phyloP scores from a whole-genome alignment of 1,140 invertebrate species.

The Muscidifurax raptorellus region DNA sequence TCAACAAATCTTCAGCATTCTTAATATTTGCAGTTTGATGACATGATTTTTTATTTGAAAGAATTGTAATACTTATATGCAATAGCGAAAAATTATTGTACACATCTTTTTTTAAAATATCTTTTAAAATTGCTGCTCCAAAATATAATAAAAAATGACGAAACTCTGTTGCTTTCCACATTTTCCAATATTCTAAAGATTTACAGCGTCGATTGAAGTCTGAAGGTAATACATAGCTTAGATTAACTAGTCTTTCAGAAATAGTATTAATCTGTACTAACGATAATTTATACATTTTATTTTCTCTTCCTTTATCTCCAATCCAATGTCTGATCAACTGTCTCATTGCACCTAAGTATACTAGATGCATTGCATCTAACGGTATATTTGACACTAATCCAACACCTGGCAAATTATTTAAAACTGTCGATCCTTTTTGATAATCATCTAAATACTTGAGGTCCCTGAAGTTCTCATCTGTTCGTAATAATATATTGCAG shows the following conservation, averaged over 20 bases:
- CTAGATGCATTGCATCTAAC: background rate
- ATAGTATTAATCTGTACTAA: background rate
- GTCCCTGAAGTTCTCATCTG: slow-evolving; percentile 29
- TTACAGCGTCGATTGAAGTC: background rate
- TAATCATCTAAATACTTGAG: slow-evolving; percentile 20
- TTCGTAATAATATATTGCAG: slow-evolving; percentile 18
- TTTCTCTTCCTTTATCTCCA: background rate
- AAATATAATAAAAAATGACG: slow-evolving; percentile 13
- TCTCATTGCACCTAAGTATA: slow-evolving; percentile 7
- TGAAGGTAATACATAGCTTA: slow-evolving; percentile 43
- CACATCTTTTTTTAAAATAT: background rate
- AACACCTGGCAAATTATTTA: background rate
- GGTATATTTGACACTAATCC: background rate
- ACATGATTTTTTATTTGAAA: background rate
- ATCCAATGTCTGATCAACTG: slow-evolving; percentile 4
- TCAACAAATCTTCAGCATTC: background rate
- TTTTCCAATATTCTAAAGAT: slow-evolving; percentile 37
- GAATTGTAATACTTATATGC: background rate
- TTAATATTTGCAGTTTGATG: background rate
- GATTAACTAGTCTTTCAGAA: slow-evolving; percentile 1
- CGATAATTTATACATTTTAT: background rate
- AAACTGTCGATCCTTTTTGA: slow-evolving; percentile 41
- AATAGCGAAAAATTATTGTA: background rate
- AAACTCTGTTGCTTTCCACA: slow-evolving; percentile 14
- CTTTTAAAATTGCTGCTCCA: background rate